Percentiles rank a stretch among this genome's conserved stretches.
phyloP scores from a whole-genome alignment of 2,113 vertebrate genomes.

The Galeopterus variegatus region DNA sequence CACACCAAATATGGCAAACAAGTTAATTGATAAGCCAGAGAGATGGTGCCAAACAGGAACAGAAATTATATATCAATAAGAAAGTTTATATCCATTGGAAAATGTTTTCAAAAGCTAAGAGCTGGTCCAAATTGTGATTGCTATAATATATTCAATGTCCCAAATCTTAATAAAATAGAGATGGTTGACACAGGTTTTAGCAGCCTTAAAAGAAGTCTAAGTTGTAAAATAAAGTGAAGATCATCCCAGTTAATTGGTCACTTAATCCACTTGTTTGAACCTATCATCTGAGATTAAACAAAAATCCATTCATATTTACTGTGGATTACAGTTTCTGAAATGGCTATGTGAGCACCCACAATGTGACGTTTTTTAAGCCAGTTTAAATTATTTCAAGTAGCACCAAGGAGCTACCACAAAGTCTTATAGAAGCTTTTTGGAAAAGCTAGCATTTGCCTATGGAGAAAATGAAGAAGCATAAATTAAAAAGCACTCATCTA shows the following conservation, averaged over 20 bases:
- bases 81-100: background rate
- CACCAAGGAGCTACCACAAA: background rate
- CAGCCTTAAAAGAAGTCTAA: background rate
- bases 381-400: background rate
- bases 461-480: background rate
- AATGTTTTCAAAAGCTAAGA: slow-evolving; percentile 6
- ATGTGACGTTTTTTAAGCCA: background rate
- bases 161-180: background rate
- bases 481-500: background rate
- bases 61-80: background rate
- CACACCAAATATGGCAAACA: background rate
- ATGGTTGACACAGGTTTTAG: background rate
- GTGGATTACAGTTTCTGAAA: background rate
- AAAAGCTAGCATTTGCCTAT: background rate
- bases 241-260: background rate
- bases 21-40: background rate
- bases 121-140: background rate
- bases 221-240: background rate
- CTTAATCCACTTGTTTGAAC: background rate
- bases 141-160: background rate
- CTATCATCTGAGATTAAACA: background rate
- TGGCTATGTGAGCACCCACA: too few species aligned
- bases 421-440: background rate
- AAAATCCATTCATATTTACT: background rate
- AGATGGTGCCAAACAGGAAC: background rate